Evolutionary conservation across 2,888 invertebrate species (phyloP).

Genomic region (Priocnemis perturbator): DNA sequence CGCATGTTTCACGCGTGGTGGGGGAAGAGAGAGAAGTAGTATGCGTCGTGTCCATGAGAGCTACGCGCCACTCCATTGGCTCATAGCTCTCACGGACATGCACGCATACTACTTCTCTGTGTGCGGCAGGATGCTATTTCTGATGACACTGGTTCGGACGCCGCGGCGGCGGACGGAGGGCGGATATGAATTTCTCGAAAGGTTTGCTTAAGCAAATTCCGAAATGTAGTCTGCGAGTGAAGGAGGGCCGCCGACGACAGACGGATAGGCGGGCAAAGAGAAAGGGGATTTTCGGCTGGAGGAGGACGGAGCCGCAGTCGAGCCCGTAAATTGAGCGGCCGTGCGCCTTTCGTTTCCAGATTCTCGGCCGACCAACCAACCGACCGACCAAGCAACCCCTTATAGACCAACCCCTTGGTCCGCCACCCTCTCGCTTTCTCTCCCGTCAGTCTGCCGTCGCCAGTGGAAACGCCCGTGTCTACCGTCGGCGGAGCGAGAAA

Average conservation of each 20-base stretch:
- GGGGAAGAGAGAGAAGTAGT: too few relatives aligned
- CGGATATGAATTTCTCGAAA: slow-evolving; percentile 65
- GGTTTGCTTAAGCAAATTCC: slow-evolving; percentile 69
- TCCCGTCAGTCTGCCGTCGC: neutral
- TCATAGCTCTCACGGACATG: too few relatives aligned
- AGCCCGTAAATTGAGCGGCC: slow-evolving; percentile 32
- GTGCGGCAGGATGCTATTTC: too few relatives aligned
- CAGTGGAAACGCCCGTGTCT: neutral
- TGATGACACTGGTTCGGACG: too few relatives aligned
- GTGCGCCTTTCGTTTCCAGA: slow-evolving; percentile 18
- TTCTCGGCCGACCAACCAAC: slow-evolving; percentile 15
- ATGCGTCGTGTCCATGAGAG: too few relatives aligned
- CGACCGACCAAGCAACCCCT: too few relatives aligned
- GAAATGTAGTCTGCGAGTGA: slow-evolving; percentile 48
- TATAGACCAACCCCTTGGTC: too few relatives aligned
- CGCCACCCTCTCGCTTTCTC: neutral
- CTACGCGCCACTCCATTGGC: too few relatives aligned
- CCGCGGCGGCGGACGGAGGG: neutral
- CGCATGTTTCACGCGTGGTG: too few relatives aligned
- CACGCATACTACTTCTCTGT: too few relatives aligned
- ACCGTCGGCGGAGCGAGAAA: slow-evolving; percentile 27
- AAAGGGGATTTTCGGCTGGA: neutral
- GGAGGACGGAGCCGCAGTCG: neutral
- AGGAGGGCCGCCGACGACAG: slow-evolving; percentile 4
- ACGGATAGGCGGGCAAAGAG: neutral